Evolutionary conservation across 2,113 vertebrate species (phyloP).

Genomic region (Pseudorasbora parva): DNA sequence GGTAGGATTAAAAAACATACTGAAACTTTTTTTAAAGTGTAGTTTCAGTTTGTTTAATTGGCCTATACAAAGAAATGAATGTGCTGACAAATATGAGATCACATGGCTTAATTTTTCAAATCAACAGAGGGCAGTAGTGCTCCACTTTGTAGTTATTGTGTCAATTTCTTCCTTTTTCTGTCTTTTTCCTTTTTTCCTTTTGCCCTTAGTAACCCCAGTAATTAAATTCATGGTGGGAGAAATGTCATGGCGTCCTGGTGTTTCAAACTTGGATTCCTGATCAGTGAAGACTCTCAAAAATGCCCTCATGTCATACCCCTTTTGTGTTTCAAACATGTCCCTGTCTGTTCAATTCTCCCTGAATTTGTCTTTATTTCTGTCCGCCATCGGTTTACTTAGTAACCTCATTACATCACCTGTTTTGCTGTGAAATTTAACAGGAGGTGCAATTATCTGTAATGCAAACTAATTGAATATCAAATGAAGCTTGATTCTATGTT

Average conservation of each 20-base stretch:
- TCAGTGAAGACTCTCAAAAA: conserved; percentile 39
- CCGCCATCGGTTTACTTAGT: conserved; percentile 37
- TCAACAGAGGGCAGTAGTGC: conserved; percentile 75
- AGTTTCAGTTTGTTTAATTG: not conserved
- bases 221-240: conserved; percentile 55
- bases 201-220: conserved; percentile 61
- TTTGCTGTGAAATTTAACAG: conserved; percentile 15
- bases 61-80: not conserved
- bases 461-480: conserved; percentile 40
- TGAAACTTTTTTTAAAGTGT: not conserved
- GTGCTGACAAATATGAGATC: not conserved
- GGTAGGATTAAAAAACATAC: not conserved
- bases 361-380: conserved; percentile 46
- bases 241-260: conserved; percentile 46
- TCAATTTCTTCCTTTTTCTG: conserved; percentile 49
- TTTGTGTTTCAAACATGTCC: conserved; percentile 29
- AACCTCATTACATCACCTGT: conserved; percentile 44
- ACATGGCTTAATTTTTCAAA: not conserved
- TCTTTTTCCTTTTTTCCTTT: conserved; percentile 43
- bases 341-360: not conserved
- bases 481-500: conserved; percentile 45
- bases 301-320: conserved; percentile 23
- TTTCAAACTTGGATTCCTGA: conserved; percentile 53
- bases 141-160: not conserved
- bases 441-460: conserved; percentile 38